A percentile compares a stretch with the other conserved stretches of the same genome.
Evolutionary conservation across 2,888 invertebrate species (phyloP).

Genomic region (Lycophotia porphyrea): DNA sequence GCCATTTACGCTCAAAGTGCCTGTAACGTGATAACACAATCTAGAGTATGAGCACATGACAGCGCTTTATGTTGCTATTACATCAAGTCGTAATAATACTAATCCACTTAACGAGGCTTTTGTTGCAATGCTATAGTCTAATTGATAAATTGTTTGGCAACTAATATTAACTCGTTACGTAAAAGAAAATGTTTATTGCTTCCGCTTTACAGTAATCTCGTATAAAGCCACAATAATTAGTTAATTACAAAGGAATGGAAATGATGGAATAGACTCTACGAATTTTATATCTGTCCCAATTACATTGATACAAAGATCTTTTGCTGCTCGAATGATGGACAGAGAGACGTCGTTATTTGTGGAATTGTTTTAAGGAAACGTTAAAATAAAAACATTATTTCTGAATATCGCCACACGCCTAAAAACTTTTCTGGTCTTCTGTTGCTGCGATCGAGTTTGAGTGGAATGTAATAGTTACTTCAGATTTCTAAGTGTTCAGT

Average conservation of each 20-base stretch:
- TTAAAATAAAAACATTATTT: background rate
- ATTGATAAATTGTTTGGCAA: slow-evolving; percentile 9
- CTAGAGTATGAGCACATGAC: background rate
- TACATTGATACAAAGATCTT: background rate
- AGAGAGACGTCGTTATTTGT: background rate
- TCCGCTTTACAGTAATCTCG: background rate
- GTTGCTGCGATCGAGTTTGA: background rate
- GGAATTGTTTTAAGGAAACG: background rate
- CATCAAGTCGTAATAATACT: slow-evolving; percentile 1
- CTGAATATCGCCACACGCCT: background rate
- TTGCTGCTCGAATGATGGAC: background rate
- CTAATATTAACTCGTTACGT: background rate
- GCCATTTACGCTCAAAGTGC: slow-evolving; percentile 94
- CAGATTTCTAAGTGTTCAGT: background rate
- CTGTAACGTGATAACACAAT: slow-evolving; percentile 72
- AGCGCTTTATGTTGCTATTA: background rate
- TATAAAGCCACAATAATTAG: background rate
- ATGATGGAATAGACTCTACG: background rate
- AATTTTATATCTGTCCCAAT: background rate
- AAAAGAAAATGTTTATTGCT: slow-evolving; percentile 2
- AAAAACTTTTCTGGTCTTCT: background rate
- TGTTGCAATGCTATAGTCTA: slow-evolving; percentile 6
- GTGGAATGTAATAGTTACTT: background rate
- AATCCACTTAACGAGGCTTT: slow-evolving; percentile 28
- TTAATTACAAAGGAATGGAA: background rate